A percentile compares a stretch with the other conserved stretches of the same genome.
These are phyloP conservation scores for Epinotia demarniana DNA, from an alignment of 2,888 invertebrate genomes.

Conservation along the genomic window DNA sequence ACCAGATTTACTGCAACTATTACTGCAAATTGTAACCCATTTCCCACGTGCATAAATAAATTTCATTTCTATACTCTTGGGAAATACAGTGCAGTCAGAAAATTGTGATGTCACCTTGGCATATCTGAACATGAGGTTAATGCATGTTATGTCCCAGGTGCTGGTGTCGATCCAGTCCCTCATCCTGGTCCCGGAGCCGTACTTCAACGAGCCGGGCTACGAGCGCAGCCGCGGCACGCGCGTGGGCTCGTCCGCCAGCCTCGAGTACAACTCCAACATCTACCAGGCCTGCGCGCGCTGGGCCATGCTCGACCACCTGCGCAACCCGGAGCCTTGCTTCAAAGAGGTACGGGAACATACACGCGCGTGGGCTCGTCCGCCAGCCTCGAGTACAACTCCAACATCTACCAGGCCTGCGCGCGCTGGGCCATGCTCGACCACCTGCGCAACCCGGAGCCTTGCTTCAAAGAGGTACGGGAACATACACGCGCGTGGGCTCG, in stretches of 20 bases:
- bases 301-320: constrained; percentile 98
- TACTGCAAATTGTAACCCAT: too few relatives aligned
- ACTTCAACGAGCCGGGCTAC: constrained; percentile 98
- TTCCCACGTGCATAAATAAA: too few relatives aligned
- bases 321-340: constrained; percentile 95
- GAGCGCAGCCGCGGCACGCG: constrained; percentile 95
- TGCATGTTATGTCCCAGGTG: constrained; percentile 81
- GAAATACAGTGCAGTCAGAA: background rate
- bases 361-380: constrained; percentile 95
- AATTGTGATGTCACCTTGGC: background rate
- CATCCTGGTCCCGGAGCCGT: constrained; percentile 96
- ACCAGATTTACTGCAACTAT: too few relatives aligned
- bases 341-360: constrained; percentile 86
- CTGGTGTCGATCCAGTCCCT: constrained; percentile 96
- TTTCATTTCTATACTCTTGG: too few relatives aligned
- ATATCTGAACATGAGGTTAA: too few relatives aligned
- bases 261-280: constrained; percentile 98
- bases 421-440: constrained; percentile 99
- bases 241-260: constrained; percentile 94
- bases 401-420: constrained; percentile 97
- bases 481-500: constrained; percentile 91
- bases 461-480: constrained; percentile 91
- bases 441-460: constrained; percentile 94
- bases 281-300: constrained; percentile 97
- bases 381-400: constrained; percentile 97